Percentiles rank a stretch among this genome's conserved stretches.
Evolutionary conservation across 2,888 invertebrate species (phyloP).

Genomic region (Philereme transversata): DNA sequence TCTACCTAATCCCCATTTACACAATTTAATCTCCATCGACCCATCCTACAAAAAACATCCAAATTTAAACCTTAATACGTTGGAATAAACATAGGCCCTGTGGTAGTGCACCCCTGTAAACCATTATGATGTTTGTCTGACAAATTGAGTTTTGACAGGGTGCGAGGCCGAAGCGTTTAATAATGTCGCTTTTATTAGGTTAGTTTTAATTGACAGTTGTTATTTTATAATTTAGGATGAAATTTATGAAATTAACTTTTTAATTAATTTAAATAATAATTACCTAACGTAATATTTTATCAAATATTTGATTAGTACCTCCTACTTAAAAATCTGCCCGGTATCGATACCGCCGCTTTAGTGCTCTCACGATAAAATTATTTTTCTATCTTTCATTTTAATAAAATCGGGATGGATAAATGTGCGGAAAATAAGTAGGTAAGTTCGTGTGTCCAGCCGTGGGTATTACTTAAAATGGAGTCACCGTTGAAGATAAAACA

Average conservation of each 20-base stretch:
- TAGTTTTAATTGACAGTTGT: constrained; percentile 59
- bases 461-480: too few species aligned
- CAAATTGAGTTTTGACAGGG: constrained; percentile 83
- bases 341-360: too few species aligned
- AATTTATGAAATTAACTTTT: constrained; percentile 40
- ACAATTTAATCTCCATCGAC: constrained; percentile 75
- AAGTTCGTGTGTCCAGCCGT: too few species aligned
- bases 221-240: constrained; percentile 44
- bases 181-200: constrained; percentile 54
- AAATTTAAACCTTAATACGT: constrained; percentile 61
- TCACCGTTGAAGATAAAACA: too few species aligned
- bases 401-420: too few species aligned
- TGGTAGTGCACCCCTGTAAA: constrained; percentile 56
- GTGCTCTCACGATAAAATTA: too few species aligned
- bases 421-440: too few species aligned
- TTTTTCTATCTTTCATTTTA: too few species aligned
- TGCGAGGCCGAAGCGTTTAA: constrained; percentile 66
- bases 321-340: too few species aligned
- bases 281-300: too few species aligned
- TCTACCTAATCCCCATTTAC: constrained; percentile 82
- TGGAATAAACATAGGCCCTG: constrained; percentile 50
- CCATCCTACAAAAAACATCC: constrained; percentile 47
- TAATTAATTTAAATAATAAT: constrained; percentile 24
- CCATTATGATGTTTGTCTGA: constrained; percentile 77
- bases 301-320: too few species aligned